Percentiles rank a stretch among this genome's conserved stretches.
Conservation (phyloP, 2,113 vertebrate genomes). For the Plestiodon gilberti region DNA sequence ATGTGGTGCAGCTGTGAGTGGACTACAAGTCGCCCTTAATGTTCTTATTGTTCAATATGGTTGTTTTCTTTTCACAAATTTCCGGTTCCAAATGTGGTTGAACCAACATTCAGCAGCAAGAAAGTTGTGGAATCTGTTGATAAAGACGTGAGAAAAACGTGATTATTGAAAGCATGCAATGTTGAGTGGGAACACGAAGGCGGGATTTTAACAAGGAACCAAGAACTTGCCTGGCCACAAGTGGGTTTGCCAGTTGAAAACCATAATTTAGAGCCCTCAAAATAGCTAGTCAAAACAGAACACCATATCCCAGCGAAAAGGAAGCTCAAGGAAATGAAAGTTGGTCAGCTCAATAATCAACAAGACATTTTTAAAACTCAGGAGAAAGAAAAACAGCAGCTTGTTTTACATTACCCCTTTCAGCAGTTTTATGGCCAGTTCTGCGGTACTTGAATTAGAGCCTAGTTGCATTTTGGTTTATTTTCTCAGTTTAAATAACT, state of each 20-base stretch:
- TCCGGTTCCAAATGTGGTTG: background rate
- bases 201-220: fast-evolving
- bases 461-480: background rate
- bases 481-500: background rate
- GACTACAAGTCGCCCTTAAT: background rate
- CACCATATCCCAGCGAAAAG: background rate
- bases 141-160: background rate
- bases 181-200: fast-evolving
- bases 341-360: background rate
- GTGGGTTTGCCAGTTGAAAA: background rate
- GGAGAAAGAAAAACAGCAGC: background rate
- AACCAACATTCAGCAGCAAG: fast-evolving
- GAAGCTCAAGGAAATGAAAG: background rate
- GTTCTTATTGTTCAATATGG: background rate
- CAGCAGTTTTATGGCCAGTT: background rate
- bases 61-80: background rate
- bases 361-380: background rate
- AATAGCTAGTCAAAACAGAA: slow-evolving; percentile 25
- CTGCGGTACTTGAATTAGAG: background rate
- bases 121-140: background rate
- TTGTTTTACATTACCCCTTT: background rate
- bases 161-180: background rate
- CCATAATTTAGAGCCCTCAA: background rate
- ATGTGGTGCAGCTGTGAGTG: fast-evolving
- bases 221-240: background rate